phyloP scores from a whole-genome alignment of 2,888 invertebrate species.

The Thecocarcelia acutangulata region DNA sequence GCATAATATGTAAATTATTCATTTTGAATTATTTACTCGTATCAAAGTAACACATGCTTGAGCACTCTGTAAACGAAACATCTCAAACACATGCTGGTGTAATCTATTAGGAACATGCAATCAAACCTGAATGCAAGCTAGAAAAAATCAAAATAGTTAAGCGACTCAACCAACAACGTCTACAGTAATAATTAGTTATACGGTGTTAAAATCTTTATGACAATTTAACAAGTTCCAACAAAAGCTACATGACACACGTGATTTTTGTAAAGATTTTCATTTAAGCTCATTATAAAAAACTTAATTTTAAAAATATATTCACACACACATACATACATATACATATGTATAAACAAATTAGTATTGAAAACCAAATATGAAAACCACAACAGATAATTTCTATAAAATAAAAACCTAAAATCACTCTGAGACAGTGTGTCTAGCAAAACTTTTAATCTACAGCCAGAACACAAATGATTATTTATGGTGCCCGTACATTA shows the following conservation, averaged over 20 bases:
- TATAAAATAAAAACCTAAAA: slow-evolving; percentile 19
- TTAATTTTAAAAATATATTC: not conserved
- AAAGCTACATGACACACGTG: slow-evolving; percentile 58
- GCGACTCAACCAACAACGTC: not conserved
- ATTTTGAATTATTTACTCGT: slow-evolving; percentile 58
- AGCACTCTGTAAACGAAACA: slow-evolving; percentile 20
- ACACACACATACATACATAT: no score
- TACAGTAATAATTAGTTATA: slow-evolving; percentile 62
- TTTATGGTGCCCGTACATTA: slow-evolving; percentile 14
- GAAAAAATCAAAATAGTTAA: not conserved
- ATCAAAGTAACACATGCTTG: slow-evolving; percentile 21
- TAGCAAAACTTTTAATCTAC: slow-evolving; percentile 49
- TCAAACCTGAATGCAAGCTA: slow-evolving; percentile 15
- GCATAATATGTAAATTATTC: slow-evolving; percentile 66
- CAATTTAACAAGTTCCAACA: slow-evolving; percentile 45
- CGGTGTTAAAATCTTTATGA: slow-evolving; percentile 65
- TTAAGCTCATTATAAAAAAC: not conserved
- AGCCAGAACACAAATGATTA: slow-evolving; percentile 19
- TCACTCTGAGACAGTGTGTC: slow-evolving; percentile 61
- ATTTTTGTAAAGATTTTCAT: slow-evolving; percentile 43
- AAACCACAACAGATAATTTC: slow-evolving; percentile 39
- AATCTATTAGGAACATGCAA: not conserved
- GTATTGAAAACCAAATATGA: slow-evolving; percentile 7
- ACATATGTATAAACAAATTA: slow-evolving; percentile 21
- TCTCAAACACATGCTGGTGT: slow-evolving; percentile 28